These are phyloP conservation scores for Furnarius figulus DNA, from an alignment of 2,113 vertebrate genomes.

Conservation along the genomic window DNA sequence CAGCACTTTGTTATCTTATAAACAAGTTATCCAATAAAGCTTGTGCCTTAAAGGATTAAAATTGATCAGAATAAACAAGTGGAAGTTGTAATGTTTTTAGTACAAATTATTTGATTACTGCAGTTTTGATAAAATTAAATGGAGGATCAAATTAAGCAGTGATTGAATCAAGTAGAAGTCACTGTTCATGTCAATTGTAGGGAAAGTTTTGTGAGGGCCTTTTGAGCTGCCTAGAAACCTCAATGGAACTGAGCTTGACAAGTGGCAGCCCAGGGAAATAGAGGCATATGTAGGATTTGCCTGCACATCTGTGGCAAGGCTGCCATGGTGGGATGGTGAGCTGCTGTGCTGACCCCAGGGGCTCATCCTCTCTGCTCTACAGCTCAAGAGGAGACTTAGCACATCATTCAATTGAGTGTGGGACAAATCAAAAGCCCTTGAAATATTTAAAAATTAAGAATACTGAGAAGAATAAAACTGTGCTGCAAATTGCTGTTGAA, in stretches of 20 bases:
- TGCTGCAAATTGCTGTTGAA: background rate
- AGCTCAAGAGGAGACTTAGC: background rate
- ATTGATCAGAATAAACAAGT: slow-evolving; percentile 47
- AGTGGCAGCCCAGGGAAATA: background rate
- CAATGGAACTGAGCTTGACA: background rate
- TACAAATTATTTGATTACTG: slow-evolving; percentile 39
- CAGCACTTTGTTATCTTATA: background rate
- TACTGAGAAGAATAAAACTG: background rate
- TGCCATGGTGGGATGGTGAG: background rate
- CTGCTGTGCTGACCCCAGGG: background rate
- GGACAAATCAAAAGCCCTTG: background rate
- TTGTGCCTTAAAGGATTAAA: slow-evolving; percentile 15
- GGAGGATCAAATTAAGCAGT: slow-evolving; percentile 51
- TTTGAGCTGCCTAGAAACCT: background rate
- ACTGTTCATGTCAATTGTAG: background rate
- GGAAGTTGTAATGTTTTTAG: slow-evolving; percentile 36
- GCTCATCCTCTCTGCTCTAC: background rate
- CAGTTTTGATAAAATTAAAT: slow-evolving; percentile 54
- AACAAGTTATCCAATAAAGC: slow-evolving; percentile 24
- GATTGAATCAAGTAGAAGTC: slow-evolving; percentile 52
- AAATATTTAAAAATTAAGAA: background rate
- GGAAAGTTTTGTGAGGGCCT: background rate
- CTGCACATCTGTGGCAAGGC: background rate
- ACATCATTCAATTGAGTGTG: background rate
- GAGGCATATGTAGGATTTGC: background rate